Base-by-base conservation (phyloP, 2,113 vertebrate genomes). In the Xiphophorus maculatus region DNA sequence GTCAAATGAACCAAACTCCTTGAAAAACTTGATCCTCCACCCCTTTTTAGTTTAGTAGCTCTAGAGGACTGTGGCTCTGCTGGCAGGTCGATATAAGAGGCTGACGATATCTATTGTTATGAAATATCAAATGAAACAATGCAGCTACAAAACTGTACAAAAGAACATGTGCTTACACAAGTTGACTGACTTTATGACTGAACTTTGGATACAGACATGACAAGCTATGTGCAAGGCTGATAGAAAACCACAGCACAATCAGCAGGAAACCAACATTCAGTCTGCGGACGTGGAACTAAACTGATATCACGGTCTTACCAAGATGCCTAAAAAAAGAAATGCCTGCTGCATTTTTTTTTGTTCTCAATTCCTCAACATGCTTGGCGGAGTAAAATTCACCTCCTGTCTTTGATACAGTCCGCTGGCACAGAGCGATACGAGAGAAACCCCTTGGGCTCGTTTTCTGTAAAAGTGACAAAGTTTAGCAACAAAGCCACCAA, bases 211-310 rank as follows among this genome's bases (percentile, higher is more conserved):
- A 10, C 51, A 54, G 51, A 54, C 51, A 10, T 54, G 51, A 54
- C 51, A 3, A 25, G 22, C 19, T 25, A 54, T 54, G 51, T 54
- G 51, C 15, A 25, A 80, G 22, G 27, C 6, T 19, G 69, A 86
- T 71, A 83, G 1, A 65, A 44, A 71, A 54, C 74, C 75, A 51
- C 64, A 63, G 44, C 0, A 12, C 60, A 48, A 64, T 51, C 4
- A 19, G 22, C 81, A 86, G 76, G 81, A 87, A 91, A 76, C 86
- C 80, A 69, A 72, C 64, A 32, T 51, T 25, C 51, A 35, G 13
- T 19, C 12, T 63, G 62, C 2, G 22, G 44, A 19, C 25, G 44
- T 65, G 51, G n/a, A 25, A 1, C 0, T 25, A 22, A 51, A 51
- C 9, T 19, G 11, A 58, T 12, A n/a, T 40, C 0, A 5, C 4